Evolutionary conservation across 2,113 vertebrate species (phyloP), one percentile per base, ranked within the genome.

Genomic region (Nyctereutes procyonoides): DNA sequence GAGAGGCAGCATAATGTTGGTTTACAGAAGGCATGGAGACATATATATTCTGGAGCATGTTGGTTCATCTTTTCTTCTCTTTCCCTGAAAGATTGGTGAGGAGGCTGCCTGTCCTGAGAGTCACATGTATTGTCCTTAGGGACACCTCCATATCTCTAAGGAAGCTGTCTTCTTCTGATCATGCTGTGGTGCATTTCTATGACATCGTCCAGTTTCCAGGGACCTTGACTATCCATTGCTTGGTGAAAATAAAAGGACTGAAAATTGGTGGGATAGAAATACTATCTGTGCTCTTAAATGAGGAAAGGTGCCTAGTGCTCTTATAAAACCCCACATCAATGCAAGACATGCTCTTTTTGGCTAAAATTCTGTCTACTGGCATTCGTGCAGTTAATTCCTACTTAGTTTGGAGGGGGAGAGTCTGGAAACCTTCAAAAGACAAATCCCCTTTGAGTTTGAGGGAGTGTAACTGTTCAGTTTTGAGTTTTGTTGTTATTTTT

Each of bases 201-300:
- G 84, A 73, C 30, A 3, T 26, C 24, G 12, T 56, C 84, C 32
- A 14, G 6, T 94, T 80, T 84, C 85, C n/a, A 8, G 5, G 7
- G 63, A 30, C 35, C 55, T 84, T 92, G 84, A 11, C 30, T 20
- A 35, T 94, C 63, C 14, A 19, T 85, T 35, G 28, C n/a, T 93
- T 56, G 89, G 28, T 69, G 95, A 77, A 92, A 88, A 56, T 71
- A 84, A 97, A 85, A 71, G 26, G 48, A 13, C 55, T 97, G n/a
- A 80, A 96, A 88, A 82, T 35, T 82, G 38, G 17, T 58, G 63
- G 69, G 17, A 4, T 84, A 81, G 13, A 13, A 90, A 17, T 51
- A 22, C 4, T 35, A 4, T 81, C 15, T 74, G 74, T 83, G 58
- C 35, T 77, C 90, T 73, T 35, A 19, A 35, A 67, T 58, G n/a